phyloP scores from a whole-genome alignment of 2,797 vertebrate species.

The Chromobotia macracanthus region DNA sequence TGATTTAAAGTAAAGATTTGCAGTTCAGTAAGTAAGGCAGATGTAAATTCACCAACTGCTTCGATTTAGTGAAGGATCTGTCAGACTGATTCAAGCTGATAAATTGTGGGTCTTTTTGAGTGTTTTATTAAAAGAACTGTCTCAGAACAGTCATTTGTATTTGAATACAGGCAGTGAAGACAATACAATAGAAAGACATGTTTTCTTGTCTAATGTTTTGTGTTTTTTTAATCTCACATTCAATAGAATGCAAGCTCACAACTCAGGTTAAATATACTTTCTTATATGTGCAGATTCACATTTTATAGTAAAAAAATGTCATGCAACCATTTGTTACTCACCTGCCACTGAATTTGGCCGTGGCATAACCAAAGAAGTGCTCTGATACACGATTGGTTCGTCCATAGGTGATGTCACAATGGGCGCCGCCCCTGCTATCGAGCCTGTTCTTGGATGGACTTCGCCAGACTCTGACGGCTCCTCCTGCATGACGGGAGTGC shows the following conservation, averaged over 20 bases:
- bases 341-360: slow-evolving; percentile 98
- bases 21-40: too few relatives aligned
- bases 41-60: too few relatives aligned
- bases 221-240: not conserved
- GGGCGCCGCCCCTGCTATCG: slow-evolving; percentile 70
- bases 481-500: slow-evolving; percentile 79
- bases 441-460: slow-evolving; percentile 74
- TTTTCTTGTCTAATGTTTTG: not conserved
- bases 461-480: slow-evolving; percentile 74
- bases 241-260: not conserved
- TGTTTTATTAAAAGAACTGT: too few relatives aligned
- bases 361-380: slow-evolving; percentile 86
- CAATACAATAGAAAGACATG: not conserved
- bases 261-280: not conserved
- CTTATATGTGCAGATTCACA: not conserved
- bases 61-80: too few relatives aligned
- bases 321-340: slow-evolving; percentile 63
- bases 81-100: too few relatives aligned
- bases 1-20: too few relatives aligned
- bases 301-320: too few relatives aligned
- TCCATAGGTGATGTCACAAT: slow-evolving; percentile 68
- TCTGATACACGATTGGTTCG: slow-evolving; percentile 65
- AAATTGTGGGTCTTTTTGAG: too few relatives aligned
- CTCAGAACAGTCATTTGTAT: too few relatives aligned
- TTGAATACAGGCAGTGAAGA: too few relatives aligned